Evolutionary conservation across 1,140 invertebrate species (phyloP).

Genomic region (Sweltsa coloradensis): DNA sequence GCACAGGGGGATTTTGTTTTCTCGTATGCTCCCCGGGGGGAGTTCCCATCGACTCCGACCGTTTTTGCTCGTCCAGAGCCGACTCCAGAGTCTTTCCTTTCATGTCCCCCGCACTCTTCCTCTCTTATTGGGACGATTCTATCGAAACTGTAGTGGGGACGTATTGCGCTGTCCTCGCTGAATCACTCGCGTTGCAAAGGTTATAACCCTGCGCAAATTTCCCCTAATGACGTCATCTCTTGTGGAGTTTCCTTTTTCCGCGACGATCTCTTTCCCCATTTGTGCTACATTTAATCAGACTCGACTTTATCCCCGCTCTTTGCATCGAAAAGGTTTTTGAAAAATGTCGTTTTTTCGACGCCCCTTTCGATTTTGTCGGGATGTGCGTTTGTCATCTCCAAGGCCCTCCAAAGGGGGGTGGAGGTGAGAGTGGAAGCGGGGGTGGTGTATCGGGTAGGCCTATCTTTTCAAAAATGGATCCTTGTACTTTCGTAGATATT

Average conservation of each 20-base stretch:
- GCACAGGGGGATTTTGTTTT: constrained; percentile 40
- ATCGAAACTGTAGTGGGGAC: constrained; percentile 36
- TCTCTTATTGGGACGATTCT: too few relatives aligned
- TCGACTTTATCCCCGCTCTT: constrained; percentile 53
- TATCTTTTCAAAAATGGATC: constrained; percentile 86
- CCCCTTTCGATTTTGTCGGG: constrained; percentile 62
- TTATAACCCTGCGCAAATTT: constrained; percentile 41
- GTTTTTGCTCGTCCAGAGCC: constrained; percentile 79
- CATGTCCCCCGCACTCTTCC: constrained; percentile 50
- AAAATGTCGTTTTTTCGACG: constrained; percentile 78
- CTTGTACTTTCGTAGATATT: constrained; percentile 64
- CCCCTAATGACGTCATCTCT: constrained; percentile 19
- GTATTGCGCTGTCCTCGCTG: constrained; percentile 44
- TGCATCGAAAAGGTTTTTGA: constrained; percentile 76
- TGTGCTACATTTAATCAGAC: constrained; percentile 14
- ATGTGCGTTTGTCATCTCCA: constrained; percentile 9
- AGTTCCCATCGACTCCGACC: constrained; percentile 57
- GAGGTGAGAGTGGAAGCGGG: constrained; percentile 58
- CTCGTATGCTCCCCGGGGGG: constrained; percentile 27
- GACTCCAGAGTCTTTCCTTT: constrained; percentile 85
- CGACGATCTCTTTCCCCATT: constrained; percentile 35
- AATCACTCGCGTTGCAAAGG: constrained; percentile 38
- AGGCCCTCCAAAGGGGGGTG: constrained; percentile 37
- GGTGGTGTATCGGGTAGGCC: constrained; percentile 51
- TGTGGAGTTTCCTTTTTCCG: constrained; percentile 15